Conservation (phyloP, 2,888 invertebrate species). For the Euzophera pinguis region DNA sequence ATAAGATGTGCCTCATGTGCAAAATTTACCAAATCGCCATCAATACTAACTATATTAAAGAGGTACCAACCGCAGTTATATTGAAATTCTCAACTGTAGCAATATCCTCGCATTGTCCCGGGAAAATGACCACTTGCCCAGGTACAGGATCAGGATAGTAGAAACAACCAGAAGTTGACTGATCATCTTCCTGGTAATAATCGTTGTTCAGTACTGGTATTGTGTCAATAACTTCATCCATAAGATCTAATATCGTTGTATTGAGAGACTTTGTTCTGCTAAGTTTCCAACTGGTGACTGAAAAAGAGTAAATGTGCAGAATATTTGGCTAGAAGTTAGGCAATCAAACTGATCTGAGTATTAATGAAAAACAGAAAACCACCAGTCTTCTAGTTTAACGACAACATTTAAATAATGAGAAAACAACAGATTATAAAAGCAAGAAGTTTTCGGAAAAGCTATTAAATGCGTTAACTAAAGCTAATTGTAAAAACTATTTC, state of each 20-base stretch:
- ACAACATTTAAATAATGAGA: too few relatives aligned
- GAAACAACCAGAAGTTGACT: slow-evolving; percentile 52
- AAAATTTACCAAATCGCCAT: neutral
- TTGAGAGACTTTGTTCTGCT: slow-evolving; percentile 44
- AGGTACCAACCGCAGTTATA: slow-evolving; percentile 30
- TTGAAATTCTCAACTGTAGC: slow-evolving; percentile 39
- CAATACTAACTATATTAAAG: neutral
- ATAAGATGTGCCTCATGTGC: too few relatives aligned
- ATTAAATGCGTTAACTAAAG: too few relatives aligned
- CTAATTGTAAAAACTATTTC: too few relatives aligned
- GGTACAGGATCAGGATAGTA: slow-evolving; percentile 48
- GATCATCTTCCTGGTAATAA: slow-evolving; percentile 40
- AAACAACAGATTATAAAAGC: too few relatives aligned
- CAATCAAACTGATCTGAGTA: too few relatives aligned
- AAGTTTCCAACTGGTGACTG: slow-evolving; percentile 61
- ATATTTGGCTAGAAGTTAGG: neutral
- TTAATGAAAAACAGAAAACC: too few relatives aligned
- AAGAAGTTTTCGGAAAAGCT: too few relatives aligned
- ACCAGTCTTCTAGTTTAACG: too few relatives aligned
- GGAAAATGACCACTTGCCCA: slow-evolving; percentile 49
- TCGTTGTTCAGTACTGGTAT: slow-evolving; percentile 39
- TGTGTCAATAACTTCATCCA: slow-evolving; percentile 35
- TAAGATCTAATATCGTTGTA: slow-evolving; percentile 26
- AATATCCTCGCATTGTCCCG: slow-evolving; percentile 49
- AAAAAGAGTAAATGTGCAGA: neutral